Base-by-base conservation (phyloP, 2,797 vertebrate species). In the Prionace glauca region DNA sequence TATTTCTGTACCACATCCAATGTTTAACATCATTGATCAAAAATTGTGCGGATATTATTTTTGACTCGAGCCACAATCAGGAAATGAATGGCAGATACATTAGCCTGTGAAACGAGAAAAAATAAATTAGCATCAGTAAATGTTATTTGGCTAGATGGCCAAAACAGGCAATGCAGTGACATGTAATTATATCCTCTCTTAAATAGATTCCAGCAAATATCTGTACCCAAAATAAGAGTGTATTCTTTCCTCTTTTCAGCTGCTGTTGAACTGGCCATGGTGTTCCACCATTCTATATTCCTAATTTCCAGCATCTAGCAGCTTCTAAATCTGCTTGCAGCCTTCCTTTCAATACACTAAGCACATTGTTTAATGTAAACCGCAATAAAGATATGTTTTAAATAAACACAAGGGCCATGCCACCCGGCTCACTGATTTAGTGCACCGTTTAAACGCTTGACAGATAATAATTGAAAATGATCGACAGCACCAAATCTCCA, bases 401-500 rank as follows among this genome's bases (percentile, higher is more conserved):
- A 36, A 69, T 16, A 22, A 62, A 69, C 90, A 92, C 90, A 67
- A 65, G 90, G 65, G 62, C n/a, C 90, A 41, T 24, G 36, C 62
- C 22, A 69, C 62, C 18, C 20, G 65, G n/a, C 65, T 22, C 22
- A 36, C 65, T 92, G 90, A 92, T 92, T 69, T 92, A 92, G 62
- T 92, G n/a, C 0, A n/a, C 65, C 4, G 65, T 69, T 92, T 67
- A 92, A 92, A 69, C 22, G 24, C n/a, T 69, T 69, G 90, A 69
- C 90, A 69, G 90, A 69, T 92, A 69, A 92, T 92, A 69, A 92
- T 92, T 92, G 90, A 69, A 92, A 92, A 69, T 92, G 90, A 92
- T 92, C 65, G 62, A 69, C 90, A 92, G 65, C n/a, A 36, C 90
- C 90, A 41, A 92, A 69, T 41, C 90, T 69, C 90, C 90, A 69